These are phyloP conservation scores for Platysternon megacephalum DNA, from an alignment of 2,113 vertebrate species.

Conservation along the genomic window DNA sequence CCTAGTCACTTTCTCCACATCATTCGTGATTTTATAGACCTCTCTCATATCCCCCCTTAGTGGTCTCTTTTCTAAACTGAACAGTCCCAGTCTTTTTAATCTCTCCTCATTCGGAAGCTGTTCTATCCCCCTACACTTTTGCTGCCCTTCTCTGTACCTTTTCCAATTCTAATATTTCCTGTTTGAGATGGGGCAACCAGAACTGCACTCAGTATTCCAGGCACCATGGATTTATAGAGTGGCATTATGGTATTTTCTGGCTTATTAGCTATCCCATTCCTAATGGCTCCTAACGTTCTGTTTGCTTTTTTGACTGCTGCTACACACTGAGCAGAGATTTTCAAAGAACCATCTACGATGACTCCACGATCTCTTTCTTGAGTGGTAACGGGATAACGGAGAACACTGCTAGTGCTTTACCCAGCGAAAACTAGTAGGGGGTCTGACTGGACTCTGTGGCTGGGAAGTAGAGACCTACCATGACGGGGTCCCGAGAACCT, in stretches of 20 bases:
- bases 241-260: not conserved
- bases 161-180: not conserved
- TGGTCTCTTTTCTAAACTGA: not conserved
- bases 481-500: not conserved
- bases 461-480: not conserved
- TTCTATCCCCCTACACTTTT: not conserved
- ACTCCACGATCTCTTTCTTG: not conserved
- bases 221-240: not conserved
- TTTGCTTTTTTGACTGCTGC: not conserved
- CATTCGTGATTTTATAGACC: too few relatives aligned
- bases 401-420: not conserved
- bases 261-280: not conserved
- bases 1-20: too few relatives aligned
- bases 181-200: not conserved
- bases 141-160: not conserved
- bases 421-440: not conserved
- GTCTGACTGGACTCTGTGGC: not conserved
- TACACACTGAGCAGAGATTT: not conserved
- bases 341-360: not conserved
- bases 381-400: not conserved
- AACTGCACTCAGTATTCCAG: not conserved
- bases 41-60: too few relatives aligned
- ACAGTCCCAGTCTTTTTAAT: not conserved
- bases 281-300: not conserved
- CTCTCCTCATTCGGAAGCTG: not conserved